These are phyloP conservation scores for Chironomus tentans DNA, from an alignment of 2,888 invertebrate species.

Conservation along the genomic window DNA sequence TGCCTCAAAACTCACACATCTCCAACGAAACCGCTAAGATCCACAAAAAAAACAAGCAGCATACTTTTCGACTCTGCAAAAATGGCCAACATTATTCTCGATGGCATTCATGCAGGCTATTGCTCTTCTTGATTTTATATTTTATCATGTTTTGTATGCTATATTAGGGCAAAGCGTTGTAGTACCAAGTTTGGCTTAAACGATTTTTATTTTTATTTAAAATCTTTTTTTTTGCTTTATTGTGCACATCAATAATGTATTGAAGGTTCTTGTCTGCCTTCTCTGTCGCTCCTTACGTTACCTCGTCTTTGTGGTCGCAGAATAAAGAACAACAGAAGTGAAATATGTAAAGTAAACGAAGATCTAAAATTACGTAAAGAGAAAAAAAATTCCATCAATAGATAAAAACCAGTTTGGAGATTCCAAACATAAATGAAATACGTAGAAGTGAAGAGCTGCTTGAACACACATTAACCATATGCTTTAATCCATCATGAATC, in stretches of 20 bases:
- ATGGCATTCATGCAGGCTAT: background rate
- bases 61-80: background rate
- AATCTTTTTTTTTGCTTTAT: background rate
- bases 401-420: slow-evolving; percentile 2
- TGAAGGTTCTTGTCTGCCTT: background rate
- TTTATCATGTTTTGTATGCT: background rate
- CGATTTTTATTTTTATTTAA: no score
- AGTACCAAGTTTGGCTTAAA: background rate
- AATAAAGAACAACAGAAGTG: background rate
- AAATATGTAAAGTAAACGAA: background rate
- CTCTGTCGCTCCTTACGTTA: background rate
- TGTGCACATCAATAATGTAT: background rate
- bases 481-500: background rate
- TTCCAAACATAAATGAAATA: background rate
- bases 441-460: background rate
- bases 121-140: background rate
- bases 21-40: no score
- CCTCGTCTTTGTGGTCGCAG: background rate
- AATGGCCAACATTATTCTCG: background rate
- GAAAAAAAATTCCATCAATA: background rate
- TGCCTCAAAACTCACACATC: no score
- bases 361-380: slow-evolving; percentile 11
- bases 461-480: background rate
- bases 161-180: background rate
- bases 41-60: background rate